Conservation (phyloP, 2,113 vertebrate species). For the human region DNA sequence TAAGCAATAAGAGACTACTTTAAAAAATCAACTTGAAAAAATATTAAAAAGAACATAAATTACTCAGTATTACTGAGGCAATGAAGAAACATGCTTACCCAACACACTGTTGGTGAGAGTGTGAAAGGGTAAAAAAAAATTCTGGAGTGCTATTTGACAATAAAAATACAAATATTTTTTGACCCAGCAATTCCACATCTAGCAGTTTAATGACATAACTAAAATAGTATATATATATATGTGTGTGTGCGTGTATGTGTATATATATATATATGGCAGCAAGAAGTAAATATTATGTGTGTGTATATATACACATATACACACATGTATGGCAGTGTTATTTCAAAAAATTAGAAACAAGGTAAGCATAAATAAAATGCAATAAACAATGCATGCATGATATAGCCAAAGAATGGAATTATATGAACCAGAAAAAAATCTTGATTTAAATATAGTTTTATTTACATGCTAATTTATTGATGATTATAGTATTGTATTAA, state of each 20-base stretch:
- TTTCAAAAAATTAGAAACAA: not conserved
- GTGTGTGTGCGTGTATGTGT: not conserved
- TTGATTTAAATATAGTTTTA: not conserved
- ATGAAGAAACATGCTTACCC: not conserved
- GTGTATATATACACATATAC: not conserved
- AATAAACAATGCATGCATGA: not conserved
- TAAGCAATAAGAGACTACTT: not conserved
- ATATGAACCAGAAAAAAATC: not conserved
- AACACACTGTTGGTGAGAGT: not conserved
- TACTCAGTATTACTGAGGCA: not conserved
- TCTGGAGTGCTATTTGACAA: slow-evolving; percentile 19
- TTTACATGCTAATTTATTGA: not conserved
- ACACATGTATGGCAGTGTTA: not conserved
- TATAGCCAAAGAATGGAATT: not conserved
- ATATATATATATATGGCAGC: not conserved
- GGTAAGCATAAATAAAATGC: not conserved
- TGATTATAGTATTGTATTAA: not conserved
- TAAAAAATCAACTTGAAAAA: slow-evolving; percentile 18
- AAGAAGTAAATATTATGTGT: not conserved
- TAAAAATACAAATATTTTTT: slow-evolving; percentile 9
- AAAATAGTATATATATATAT: not conserved
- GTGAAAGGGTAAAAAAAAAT: not conserved
- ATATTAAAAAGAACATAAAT: not conserved
- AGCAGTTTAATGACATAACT: not conserved
- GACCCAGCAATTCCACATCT: not conserved